Percentiles rank a stretch among this genome's conserved stretches.
Conservation (phyloP, 1,140 invertebrate species). For the Cydia fagiglandana region DNA sequence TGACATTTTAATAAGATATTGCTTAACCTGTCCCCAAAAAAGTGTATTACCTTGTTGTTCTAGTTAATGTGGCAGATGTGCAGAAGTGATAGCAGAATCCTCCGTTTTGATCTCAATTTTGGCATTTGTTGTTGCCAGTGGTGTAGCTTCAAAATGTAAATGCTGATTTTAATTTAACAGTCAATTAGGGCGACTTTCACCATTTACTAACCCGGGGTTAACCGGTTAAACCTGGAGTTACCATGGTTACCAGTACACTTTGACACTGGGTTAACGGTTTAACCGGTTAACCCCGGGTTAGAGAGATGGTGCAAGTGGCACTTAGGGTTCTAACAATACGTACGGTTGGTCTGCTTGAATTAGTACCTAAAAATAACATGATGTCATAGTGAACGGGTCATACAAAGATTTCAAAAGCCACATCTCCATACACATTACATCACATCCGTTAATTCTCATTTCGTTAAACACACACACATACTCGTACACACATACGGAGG, state of each 20-base stretch:
- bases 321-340: neutral
- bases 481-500: neutral
- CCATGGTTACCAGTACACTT: too few relatives aligned
- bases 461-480: neutral
- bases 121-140: too few relatives aligned
- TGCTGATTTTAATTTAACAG: too few relatives aligned
- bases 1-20: conserved; percentile 24
- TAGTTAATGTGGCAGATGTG: neutral
- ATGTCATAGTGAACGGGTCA: conserved; percentile 10
- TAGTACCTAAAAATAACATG: neutral
- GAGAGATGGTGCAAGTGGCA: too few relatives aligned
- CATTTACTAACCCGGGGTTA: too few relatives aligned
- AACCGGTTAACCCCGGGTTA: too few relatives aligned
- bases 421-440: conserved; percentile 1
- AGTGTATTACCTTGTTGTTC: neutral
- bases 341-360: neutral
- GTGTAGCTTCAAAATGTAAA: too few relatives aligned
- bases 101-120: too few relatives aligned
- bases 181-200: too few relatives aligned
- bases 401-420: conserved; percentile 2
- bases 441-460: conserved; percentile 14
- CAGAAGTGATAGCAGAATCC: neutral
- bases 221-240: too few relatives aligned
- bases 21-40: conserved; percentile 19
- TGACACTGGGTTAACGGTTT: too few relatives aligned